Evolutionary conservation across 2,888 invertebrate genomes (phyloP).

Genomic region (Mythimna lalbum): DNA sequence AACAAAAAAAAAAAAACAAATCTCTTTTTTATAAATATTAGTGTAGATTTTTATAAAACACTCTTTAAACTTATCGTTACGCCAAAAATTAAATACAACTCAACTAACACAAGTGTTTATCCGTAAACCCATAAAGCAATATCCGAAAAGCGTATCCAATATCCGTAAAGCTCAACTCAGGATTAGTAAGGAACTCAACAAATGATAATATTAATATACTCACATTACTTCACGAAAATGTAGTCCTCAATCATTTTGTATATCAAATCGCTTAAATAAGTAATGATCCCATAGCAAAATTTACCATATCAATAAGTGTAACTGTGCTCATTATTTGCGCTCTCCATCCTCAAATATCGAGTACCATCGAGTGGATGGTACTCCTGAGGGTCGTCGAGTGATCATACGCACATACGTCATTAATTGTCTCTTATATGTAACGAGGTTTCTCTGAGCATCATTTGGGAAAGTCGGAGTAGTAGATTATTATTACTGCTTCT

Average conservation of each 20-base stretch:
- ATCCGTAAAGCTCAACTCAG: too few relatives aligned
- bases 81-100: too few relatives aligned
- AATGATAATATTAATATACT: too few relatives aligned
- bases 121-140: too few relatives aligned
- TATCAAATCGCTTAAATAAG: neutral
- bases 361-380: constrained; percentile 48
- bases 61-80: too few relatives aligned
- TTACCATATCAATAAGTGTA: constrained; percentile 34
- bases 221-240: neutral
- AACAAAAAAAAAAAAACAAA: too few relatives aligned
- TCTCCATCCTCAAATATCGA: constrained; percentile 57
- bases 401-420: constrained; percentile 45
- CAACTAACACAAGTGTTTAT: too few relatives aligned
- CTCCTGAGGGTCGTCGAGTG: constrained; percentile 39
- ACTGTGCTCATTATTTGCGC: constrained; percentile 58
- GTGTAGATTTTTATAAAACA: too few relatives aligned
- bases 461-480: neutral
- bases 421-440: constrained; percentile 45
- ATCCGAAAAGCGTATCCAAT: too few relatives aligned
- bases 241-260: neutral
- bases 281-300: constrained; percentile 5
- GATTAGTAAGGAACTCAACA: too few relatives aligned
- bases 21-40: too few relatives aligned
- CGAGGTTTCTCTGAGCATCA: constrained; percentile 9
- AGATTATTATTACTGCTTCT: neutral